phyloP scores from a whole-genome alignment of 2,797 vertebrate species.

The Pangasius mekongensis region DNA sequence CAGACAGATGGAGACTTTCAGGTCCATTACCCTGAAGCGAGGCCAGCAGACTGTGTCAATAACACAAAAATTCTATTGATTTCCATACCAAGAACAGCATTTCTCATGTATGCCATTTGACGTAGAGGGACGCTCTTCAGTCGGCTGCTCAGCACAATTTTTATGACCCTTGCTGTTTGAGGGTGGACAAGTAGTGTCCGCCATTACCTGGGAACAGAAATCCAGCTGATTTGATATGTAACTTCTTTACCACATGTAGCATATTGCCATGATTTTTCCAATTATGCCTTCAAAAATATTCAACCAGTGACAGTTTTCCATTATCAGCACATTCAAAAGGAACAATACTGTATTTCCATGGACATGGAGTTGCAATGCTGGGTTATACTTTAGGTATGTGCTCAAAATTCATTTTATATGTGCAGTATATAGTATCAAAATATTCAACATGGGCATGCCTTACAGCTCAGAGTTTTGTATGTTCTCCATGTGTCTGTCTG shows the following conservation, averaged over 20 bases:
- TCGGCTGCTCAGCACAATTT: conserved; percentile 26
- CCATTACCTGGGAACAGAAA: conserved; percentile 43
- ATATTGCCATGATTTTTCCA: conserved; percentile 36
- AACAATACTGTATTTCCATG: background rate
- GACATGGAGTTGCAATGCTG: background rate
- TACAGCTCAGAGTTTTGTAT: background rate
- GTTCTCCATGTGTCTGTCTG: background rate
- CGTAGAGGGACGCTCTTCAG: conserved; percentile 61
- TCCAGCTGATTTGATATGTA: conserved; percentile 19
- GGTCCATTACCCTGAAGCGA: conserved; percentile 73
- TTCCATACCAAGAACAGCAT: conserved; percentile 58
- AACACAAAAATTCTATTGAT: conserved; percentile 71
- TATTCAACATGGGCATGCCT: background rate
- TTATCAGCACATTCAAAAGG: background rate
- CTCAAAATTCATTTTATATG: background rate
- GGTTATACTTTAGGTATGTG: background rate
- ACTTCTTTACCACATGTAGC: conserved; percentile 11
- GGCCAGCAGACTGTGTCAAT: conserved; percentile 71
- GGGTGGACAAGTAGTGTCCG: conserved; percentile 24
- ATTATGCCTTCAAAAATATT: background rate
- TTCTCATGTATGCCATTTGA: conserved; percentile 70
- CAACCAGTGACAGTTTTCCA: background rate
- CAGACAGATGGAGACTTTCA: conserved; percentile 75
- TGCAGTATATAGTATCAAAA: background rate
- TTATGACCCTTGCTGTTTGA: conserved; percentile 37